Percentiles rank a stretch among this genome's conserved stretches.
These are phyloP conservation scores for Diadophis punctatus DNA, from an alignment of 2,113 vertebrate species.

Conservation along the genomic window DNA sequence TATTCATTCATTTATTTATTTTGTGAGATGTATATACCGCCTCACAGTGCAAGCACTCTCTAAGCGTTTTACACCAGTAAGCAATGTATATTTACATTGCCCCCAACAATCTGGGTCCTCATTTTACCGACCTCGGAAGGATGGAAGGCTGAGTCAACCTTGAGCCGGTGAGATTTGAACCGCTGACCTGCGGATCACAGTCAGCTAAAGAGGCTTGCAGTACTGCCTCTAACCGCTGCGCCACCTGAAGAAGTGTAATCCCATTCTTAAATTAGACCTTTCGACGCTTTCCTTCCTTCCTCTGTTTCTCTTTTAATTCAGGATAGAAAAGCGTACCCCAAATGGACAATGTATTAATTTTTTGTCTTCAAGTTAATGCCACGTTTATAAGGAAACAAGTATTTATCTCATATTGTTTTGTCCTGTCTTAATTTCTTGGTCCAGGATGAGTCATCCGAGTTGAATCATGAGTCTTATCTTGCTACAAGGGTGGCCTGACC, in stretches of 20 bases:
- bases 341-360: constrained; percentile 31
- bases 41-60: no score
- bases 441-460: constrained; percentile 61
- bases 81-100: no score
- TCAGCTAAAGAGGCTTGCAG: no score
- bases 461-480: constrained; percentile 62
- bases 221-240: no score
- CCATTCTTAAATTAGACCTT: background rate
- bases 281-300: background rate
- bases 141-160: no score
- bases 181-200: no score
- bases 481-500: constrained; percentile 56
- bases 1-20: no score
- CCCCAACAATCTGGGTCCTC: no score
- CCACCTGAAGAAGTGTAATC: background rate
- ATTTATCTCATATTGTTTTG: constrained; percentile 13
- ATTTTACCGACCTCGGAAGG: no score
- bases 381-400: constrained; percentile 47
- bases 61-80: no score
- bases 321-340: background rate
- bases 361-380: constrained; percentile 35
- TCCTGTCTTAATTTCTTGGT: constrained; percentile 51
- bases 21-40: no score
- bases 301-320: background rate
- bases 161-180: no score